A percentile compares a stretch with the other conserved stretches of the same genome.
Conservation (phyloP, 2,113 vertebrate genomes). For the Hiodon tergisus region DNA sequence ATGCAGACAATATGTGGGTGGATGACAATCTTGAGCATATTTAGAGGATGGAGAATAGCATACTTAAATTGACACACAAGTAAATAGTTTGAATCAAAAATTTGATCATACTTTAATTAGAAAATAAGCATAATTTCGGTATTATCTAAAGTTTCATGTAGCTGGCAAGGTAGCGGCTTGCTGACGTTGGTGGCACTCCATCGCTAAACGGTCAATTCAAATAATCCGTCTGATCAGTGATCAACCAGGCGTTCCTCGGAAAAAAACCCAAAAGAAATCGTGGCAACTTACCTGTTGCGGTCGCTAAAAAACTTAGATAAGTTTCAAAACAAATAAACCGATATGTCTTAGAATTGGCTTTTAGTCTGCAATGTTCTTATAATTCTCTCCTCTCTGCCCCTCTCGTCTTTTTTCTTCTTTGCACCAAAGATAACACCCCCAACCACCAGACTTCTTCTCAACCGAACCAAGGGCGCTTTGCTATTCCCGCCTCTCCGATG, state of each 20-base stretch:
- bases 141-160: constrained; percentile 6
- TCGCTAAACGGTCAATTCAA: constrained; percentile 58
- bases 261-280: not conserved
- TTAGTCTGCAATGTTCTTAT: constrained; percentile 27
- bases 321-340: constrained; percentile 18
- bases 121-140: not conserved
- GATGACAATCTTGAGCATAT: not conserved
- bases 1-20: not conserved
- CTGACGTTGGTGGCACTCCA: constrained; percentile 44
- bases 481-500: constrained; percentile 33
- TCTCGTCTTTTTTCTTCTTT: constrained; percentile 49
- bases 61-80: not conserved
- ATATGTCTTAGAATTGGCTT: constrained; percentile 27
- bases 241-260: constrained; percentile 31
- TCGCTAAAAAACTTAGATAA: constrained; percentile 24
- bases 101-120: not conserved
- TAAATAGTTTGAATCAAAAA: not conserved
- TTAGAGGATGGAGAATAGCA: not conserved
- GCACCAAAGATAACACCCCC: constrained; percentile 61
- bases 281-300: constrained; percentile 48
- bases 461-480: constrained; percentile 53
- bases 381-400: constrained; percentile 35
- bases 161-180: constrained; percentile 44
- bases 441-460: constrained; percentile 54
- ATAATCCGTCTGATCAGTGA: constrained; percentile 58